Evolutionary conservation across 2,888 invertebrate species (phyloP).

Genomic region (Entomobrya proxima): DNA sequence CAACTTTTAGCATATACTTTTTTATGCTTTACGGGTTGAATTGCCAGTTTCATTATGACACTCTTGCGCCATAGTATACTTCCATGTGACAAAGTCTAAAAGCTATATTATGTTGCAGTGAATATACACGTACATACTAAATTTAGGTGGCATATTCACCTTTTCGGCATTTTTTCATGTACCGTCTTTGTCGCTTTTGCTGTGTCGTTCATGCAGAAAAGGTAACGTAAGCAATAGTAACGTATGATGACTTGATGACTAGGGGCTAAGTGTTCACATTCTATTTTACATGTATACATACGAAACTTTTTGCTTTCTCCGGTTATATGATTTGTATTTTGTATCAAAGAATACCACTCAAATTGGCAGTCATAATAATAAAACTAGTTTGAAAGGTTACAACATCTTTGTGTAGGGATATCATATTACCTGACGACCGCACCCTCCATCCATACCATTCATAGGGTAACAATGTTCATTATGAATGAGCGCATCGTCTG

Average conservation of each 20-base stretch:
- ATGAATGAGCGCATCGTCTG: too few species aligned
- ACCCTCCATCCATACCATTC: conserved; percentile 22
- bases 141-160: background rate
- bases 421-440: conserved; percentile 30
- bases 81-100: too few species aligned
- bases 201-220: background rate
- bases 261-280: conserved; percentile 3
- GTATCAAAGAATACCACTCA: conserved; percentile 19
- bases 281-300: background rate
- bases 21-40: too few species aligned
- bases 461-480: too few species aligned
- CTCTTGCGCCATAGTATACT: too few species aligned
- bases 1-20: too few species aligned
- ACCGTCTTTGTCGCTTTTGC: background rate
- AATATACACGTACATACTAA: too few species aligned
- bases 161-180: background rate
- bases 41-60: background rate
- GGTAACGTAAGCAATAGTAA: background rate
- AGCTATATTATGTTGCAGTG: too few species aligned
- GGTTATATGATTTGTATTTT: background rate
- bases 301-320: background rate
- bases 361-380: conserved; percentile 51
- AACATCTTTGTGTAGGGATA: too few species aligned
- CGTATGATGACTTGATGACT: background rate
- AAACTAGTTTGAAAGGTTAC: too few species aligned